Evolutionary conservation across 2,797 vertebrate genomes (phyloP), one percentile per base, ranked within the genome.

Genomic region (Cheirogaleus major): DNA sequence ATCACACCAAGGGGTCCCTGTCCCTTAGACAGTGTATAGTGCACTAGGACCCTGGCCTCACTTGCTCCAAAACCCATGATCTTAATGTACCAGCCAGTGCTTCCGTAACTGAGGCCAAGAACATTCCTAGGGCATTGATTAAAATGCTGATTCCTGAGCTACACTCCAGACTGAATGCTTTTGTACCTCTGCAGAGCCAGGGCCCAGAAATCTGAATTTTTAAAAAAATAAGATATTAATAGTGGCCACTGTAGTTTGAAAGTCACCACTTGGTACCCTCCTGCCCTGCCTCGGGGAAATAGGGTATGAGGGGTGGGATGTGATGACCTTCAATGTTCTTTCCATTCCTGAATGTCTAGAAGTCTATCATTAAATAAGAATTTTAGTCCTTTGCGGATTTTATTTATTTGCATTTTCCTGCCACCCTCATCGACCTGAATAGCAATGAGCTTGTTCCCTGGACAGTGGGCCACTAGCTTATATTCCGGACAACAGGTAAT

Each of bases 351-450:
- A 79, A 52, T 45, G 6, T 80, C 79, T 88, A 18, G 43, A 72
- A 27, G 38, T 38, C 72, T 84, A 4, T 15, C 17, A 30, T 43
- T 13, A 38, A 38, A 12, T 35, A 18, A 45, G 20, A 69, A 87
- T 43, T 61, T 78, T 41, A 35, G 32, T 63, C 84, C 69, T 55
- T 38, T 43, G 50, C 35, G 48, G 45, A 81, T 78, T 92, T 67
- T 35, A 18, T 63, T 92, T 67, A n/a, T 86, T 86, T 76, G 18
- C 27, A 32, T 38, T 84, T 92, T 70, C 79, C 69, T 61, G 48
- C 22, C 48, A 59, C 1, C 30, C 4, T 5, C 4, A 38, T 52
- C 0, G 0, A 50, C 45, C 63, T n/a, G 50, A 50, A 25, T 5
- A 80, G 35, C 43, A 75, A 1, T n/a, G 30, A 59, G 12, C 17